Conservation (phyloP, 2,797 vertebrate genomes). For the Peromyscus eremicus region DNA sequence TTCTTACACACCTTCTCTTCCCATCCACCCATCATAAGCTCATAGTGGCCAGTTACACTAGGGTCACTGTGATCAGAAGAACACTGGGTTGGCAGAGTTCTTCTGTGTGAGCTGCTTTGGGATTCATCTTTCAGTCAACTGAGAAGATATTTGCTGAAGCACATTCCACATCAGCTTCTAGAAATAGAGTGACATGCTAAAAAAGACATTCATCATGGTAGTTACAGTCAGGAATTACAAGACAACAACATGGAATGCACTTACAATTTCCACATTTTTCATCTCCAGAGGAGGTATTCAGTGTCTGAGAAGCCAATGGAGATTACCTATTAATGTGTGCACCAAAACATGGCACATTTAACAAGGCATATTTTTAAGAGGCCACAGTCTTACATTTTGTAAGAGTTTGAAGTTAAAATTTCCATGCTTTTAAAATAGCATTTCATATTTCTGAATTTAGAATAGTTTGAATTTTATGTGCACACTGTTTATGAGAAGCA, state of each 20-base stretch:
- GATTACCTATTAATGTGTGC: slow-evolving; percentile 81
- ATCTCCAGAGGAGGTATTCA: slow-evolving; percentile 77
- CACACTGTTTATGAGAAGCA: slow-evolving; percentile 86
- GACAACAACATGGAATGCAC: slow-evolving; percentile 82
- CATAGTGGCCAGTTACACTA: slow-evolving; percentile 78
- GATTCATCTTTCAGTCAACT: slow-evolving; percentile 80
- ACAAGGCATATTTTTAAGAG: slow-evolving; percentile 82
- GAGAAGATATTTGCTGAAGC: slow-evolving; percentile 82
- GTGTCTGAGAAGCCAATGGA: slow-evolving; percentile 71
- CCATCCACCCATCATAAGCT: slow-evolving; percentile 8
- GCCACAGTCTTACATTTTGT: slow-evolving; percentile 83
- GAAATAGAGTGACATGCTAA: slow-evolving; percentile 67
- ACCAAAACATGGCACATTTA: slow-evolving; percentile 80
- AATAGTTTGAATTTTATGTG: slow-evolving; percentile 84
- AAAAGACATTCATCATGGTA: slow-evolving; percentile 45
- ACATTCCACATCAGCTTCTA: slow-evolving; percentile 73
- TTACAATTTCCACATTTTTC: slow-evolving; percentile 76
- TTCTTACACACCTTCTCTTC: slow-evolving; percentile 82
- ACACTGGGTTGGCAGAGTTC: slow-evolving; percentile 61
- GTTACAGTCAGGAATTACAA: slow-evolving; percentile 81
- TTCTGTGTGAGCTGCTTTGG: slow-evolving; percentile 78
- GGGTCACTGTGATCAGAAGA: slow-evolving; percentile 53
- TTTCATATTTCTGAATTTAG: slow-evolving; percentile 85
- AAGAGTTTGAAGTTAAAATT: slow-evolving; percentile 85
- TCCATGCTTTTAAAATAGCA: slow-evolving; percentile 86